Evolutionary conservation across 2,888 invertebrate genomes (phyloP), one percentile per base, ranked within the genome.

Genomic region (Nephrotoma flavescens): DNA sequence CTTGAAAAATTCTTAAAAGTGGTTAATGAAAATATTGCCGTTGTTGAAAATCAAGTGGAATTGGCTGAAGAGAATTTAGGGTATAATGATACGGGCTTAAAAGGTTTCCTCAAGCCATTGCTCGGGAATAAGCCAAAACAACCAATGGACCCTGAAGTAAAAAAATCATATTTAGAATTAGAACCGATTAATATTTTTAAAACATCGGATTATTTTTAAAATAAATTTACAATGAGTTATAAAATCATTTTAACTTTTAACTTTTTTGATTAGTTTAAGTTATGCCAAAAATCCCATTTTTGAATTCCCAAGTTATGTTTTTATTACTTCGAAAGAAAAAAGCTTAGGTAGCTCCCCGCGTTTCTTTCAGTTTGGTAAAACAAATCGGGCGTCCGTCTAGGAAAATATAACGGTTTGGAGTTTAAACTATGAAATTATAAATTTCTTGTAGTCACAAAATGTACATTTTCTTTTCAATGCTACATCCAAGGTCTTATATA

Each of bases 61-160:
- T 92, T 92, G 87, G 94, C 94, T 4, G 95, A 95, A 90, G 89
- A 90, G 44, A 93, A 94, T 87, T 92, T 94, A 88, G 93, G 93
- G 88, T 90, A 94, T 2, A 92, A 92, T 41, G 94, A 95, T 87
- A 93, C 93, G 88, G 93, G 93, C 88, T 89, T 95, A 0, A 94
- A 92, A 89, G 94, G 92, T 88, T 91, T 95, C 9, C 89, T 95
- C 0, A 94, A 93, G 89, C 94, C 95, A n/a, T 92, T 95, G 85
- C 91, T 94, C 87, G 88, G 90, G 42, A 88, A 89, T 45, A 90
- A 89, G 88, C 86, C 89, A 0, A 90, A 89, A 85, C 9, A 89
- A 2, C 86, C 88, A 0, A 86, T 87, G 0, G 88, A 88, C 42
- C 71, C 12, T 5, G 88, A 88, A 86, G 89, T 88, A 44, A 90